Evolutionary conservation across 2,113 vertebrate genomes (phyloP).

Genomic region (Aegithalos caudatus): DNA sequence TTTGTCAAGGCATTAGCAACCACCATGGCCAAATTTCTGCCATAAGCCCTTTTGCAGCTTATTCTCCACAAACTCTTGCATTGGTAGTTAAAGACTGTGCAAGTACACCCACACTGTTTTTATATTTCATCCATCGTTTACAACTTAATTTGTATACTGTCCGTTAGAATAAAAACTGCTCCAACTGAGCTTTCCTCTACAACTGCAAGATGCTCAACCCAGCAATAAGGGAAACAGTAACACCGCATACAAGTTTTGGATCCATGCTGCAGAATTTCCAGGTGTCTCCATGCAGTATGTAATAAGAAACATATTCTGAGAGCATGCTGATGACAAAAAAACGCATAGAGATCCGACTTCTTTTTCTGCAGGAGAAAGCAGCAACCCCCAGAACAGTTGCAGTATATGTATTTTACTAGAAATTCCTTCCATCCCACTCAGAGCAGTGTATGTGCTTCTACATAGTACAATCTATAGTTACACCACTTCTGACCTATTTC

Average conservation of each 20-base stretch:
- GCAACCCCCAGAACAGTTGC: neutral
- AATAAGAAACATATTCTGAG: neutral
- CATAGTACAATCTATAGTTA: neutral
- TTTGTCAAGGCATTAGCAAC: neutral
- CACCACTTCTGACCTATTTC: neutral
- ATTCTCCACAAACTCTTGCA: neutral
- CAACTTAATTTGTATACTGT: neutral
- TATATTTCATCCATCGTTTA: neutral
- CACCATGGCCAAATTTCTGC: neutral
- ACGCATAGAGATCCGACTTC: neutral
- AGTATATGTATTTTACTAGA: neutral
- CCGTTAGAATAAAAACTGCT: neutral
- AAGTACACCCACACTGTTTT: neutral
- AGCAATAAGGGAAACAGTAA: neutral
- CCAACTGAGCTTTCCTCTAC: neutral
- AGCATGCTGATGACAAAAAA: neutral
- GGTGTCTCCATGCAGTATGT: neutral
- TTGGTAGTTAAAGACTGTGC: rapidly evolving
- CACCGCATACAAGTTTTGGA: neutral
- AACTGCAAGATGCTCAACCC: neutral
- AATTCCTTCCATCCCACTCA: neutral
- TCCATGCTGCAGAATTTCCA: neutral
- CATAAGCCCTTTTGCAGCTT: neutral
- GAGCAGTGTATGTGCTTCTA: neutral
- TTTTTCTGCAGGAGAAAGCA: neutral